Conservation (phyloP, 2,797 vertebrate genomes). For the Anabacerthia variegaticeps region DNA sequence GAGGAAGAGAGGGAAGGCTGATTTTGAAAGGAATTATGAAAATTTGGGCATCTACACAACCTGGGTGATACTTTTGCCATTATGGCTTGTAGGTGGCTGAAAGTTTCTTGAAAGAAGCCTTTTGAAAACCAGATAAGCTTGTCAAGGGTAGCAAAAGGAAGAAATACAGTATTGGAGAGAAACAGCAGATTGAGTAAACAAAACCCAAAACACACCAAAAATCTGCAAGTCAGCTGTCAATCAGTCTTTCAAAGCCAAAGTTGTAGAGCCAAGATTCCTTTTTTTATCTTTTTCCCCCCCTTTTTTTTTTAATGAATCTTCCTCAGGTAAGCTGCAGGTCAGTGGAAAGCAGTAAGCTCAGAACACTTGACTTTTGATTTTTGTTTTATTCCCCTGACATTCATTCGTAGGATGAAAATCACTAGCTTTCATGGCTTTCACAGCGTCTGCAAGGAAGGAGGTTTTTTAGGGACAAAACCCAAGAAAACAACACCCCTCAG, state of each 20-base stretch:
- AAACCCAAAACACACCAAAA: not conserved
- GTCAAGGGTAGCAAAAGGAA: not conserved
- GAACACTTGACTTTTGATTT: not conserved
- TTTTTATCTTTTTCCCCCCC: not conserved
- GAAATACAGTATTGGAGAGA: not conserved
- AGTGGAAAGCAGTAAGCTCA: not conserved
- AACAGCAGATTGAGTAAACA: not conserved
- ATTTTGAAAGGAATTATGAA: not conserved
- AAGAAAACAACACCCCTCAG: not conserved
- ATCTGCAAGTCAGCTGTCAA: not conserved
- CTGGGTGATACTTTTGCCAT: not conserved
- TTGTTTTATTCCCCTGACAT: not conserved
- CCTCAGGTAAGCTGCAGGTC: not conserved
- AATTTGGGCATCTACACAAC: not conserved
- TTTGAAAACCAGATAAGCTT: not conserved
- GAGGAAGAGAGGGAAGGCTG: not conserved
- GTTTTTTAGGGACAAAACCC: not conserved
- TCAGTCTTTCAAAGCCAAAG: not conserved
- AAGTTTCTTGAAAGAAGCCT: not conserved
- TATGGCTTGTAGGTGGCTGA: not conserved
- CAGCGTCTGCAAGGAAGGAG: not conserved
- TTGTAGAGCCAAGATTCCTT: not conserved
- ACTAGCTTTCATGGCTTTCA: not conserved
- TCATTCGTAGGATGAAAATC: not conserved
- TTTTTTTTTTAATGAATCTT: not conserved